Base-by-base conservation (phyloP, 1,140 invertebrate species). In the Trachelipus rathkii region DNA sequence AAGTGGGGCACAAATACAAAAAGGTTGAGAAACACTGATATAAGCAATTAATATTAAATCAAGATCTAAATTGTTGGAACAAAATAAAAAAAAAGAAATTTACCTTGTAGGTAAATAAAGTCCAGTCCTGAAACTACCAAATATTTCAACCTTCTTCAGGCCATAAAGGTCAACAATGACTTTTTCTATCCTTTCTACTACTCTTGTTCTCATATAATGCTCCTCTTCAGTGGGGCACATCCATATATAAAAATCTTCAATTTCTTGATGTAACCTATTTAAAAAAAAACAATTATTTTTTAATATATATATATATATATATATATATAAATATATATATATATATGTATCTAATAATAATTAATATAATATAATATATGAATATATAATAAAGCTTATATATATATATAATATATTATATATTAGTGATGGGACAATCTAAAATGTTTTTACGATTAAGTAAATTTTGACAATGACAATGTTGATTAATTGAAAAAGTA, bases 51-150 rank as follows among this genome's bases (percentile, higher is more conserved):
- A n/a, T n/a, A n/a, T n/a, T n/a, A n/a, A n/a, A n/a, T n/a, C n/a
- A n/a, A n/a, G n/a, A n/a, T n/a, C n/a, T n/a, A n/a, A n/a, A n/a
- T n/a, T n/a, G n/a, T n/a, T n/a, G n/a, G n/a, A 33, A 33, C 24
- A 80, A 33, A 21, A 15, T 5, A 77, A 71, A 10, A 45, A 23
- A 72, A 78, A 77, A 44, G 3, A 10, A 10, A 43, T 45, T 73
- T 85, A 91, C 90, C 90, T 92, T 81, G 95, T 97, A 77, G 95
- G 95, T 84, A 98, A 88, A 88, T 97, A 98, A 75, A 97, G 89
- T 74, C 95, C 95, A 72, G 95, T 97, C 79, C 93, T 89, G 88
- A 96, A 97, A 82, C 94, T 96, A 82, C 95, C 96, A 89, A 97
- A 98, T 81, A 97, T 92, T 87, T 97, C 93, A 77, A 97, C 95